A percentile compares a stretch with the other conserved stretches of the same genome.
phyloP scores from a whole-genome alignment of 2,113 vertebrate genomes.

The Stictonetta naevosa region DNA sequence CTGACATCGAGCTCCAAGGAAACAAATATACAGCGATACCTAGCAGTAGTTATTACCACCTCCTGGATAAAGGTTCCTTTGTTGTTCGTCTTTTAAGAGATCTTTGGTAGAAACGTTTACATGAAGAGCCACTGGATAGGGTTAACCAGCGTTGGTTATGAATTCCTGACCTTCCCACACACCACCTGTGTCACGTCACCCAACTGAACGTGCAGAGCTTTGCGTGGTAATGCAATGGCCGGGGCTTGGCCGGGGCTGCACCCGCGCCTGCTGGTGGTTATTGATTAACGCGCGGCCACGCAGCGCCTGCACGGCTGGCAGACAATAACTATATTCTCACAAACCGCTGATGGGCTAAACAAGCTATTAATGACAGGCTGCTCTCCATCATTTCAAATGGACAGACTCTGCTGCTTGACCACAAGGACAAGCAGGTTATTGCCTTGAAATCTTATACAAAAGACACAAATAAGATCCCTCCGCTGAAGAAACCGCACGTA shows the following conservation, averaged over 20 bases:
- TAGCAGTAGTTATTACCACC: background rate
- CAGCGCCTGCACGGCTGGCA: constrained; percentile 34
- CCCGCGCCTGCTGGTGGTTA: constrained; percentile 19
- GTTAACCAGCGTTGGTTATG: background rate
- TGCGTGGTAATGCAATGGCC: background rate
- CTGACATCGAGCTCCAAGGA: background rate
- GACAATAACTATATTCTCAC: constrained; percentile 31
- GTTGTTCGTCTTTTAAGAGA: background rate
- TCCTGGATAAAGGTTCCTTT: background rate
- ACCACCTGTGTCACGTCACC: no score
- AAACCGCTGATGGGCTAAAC: constrained; percentile 71
- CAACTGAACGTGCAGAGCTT: background rate
- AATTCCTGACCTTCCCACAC: background rate
- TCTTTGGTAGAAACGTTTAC: background rate
- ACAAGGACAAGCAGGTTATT: constrained; percentile 74
- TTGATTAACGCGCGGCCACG: constrained; percentile 25
- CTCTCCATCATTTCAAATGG: constrained; percentile 64
- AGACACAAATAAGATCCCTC: constrained; percentile 40
- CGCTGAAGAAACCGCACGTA: constrained; percentile 32
- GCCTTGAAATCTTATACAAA: constrained; percentile 55
- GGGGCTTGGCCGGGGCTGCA: background rate
- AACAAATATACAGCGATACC: fast-evolving
- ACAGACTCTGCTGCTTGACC: constrained; percentile 63
- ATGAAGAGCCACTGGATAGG: background rate
- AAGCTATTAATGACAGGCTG: constrained; percentile 75